phyloP scores from a whole-genome alignment of 2,888 invertebrate species.

The Trichopria drosophilae region DNA sequence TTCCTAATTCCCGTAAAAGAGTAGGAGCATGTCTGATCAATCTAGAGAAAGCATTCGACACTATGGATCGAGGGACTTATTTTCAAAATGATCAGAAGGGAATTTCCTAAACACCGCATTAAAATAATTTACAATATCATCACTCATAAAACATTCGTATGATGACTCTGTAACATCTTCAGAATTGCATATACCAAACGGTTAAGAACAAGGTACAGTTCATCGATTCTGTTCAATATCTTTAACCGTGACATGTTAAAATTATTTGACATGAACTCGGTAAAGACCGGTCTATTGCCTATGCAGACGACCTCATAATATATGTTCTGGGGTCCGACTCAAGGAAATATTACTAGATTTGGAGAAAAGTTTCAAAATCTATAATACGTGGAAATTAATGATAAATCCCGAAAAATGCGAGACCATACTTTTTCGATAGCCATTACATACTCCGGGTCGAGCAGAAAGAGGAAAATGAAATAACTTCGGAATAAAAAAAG shows the following conservation, averaged over 20 bases:
- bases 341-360: neutral
- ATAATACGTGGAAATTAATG: constrained; percentile 25
- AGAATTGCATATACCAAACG: constrained; percentile 17
- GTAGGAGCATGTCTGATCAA: constrained; percentile 21
- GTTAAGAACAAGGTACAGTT: constrained; percentile 27
- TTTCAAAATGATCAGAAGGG: constrained; percentile 18
- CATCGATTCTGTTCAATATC: constrained; percentile 29
- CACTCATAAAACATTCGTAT: constrained; percentile 10
- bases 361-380: constrained; percentile 11
- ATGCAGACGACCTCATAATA: neutral
- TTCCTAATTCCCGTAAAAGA: constrained; percentile 4
- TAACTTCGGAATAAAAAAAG: too few relatives aligned
- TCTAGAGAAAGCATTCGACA: constrained; percentile 27
- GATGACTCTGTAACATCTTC: constrained; percentile 2
- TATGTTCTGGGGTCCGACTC: neutral
- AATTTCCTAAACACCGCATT: constrained; percentile 15
- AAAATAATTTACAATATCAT: constrained; percentile 21
- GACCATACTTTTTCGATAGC: constrained; percentile 28
- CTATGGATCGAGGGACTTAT: constrained; percentile 25
- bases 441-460: too few relatives aligned
- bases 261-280: constrained; percentile 7
- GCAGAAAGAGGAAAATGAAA: too few relatives aligned
- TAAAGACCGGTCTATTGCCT: neutral
- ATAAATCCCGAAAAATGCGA: too few relatives aligned
- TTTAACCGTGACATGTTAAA: constrained; percentile 24